phyloP scores from a whole-genome alignment of 2,888 invertebrate genomes.

The Lymantria monacha region DNA sequence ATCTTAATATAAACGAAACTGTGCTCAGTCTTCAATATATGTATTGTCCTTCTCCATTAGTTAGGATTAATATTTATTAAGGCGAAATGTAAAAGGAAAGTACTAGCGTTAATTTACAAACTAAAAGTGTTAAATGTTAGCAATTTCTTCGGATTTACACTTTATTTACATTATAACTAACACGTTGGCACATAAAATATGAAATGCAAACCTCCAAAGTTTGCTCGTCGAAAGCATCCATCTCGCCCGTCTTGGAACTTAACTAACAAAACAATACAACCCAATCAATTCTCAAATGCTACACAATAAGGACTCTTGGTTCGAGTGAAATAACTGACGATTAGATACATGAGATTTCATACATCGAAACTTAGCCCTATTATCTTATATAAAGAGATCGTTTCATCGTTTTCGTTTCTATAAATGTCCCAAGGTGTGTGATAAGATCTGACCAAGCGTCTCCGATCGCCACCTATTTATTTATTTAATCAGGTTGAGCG shows the following conservation, averaged over 20 bases:
- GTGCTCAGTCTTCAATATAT: too few relatives aligned
- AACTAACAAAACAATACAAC: conserved; percentile 41
- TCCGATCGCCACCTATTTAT: conserved; percentile 77
- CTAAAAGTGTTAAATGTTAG: too few relatives aligned
- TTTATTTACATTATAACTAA: conserved; percentile 31
- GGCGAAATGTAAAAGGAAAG: too few relatives aligned
- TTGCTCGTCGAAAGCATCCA: conserved; percentile 36
- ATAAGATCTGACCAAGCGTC: conserved; percentile 73
- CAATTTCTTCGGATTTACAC: conserved; percentile 7
- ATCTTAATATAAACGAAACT: too few relatives aligned
- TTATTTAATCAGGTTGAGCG: conserved; percentile 77
- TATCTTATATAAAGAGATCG: conserved; percentile 46
- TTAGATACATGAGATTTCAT: conserved; percentile 47
- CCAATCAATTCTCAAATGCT: conserved; percentile 41
- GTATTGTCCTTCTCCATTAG: too few relatives aligned
- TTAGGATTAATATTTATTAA: too few relatives aligned
- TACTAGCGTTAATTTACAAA: too few relatives aligned
- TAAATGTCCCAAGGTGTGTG: conserved; percentile 61
- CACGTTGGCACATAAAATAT: conserved; percentile 40
- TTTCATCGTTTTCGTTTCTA: conserved; percentile 52
- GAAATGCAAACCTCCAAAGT: conserved; percentile 40
- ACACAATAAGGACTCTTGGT: conserved; percentile 35
- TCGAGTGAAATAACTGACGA: conserved; percentile 38
- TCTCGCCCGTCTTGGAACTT: conserved; percentile 38
- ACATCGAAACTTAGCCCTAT: conserved; percentile 50